A percentile compares a stretch with the other conserved stretches of the same genome.
Conservation (phyloP, 2,888 invertebrate species). For the Gasteruption jaculator region DNA sequence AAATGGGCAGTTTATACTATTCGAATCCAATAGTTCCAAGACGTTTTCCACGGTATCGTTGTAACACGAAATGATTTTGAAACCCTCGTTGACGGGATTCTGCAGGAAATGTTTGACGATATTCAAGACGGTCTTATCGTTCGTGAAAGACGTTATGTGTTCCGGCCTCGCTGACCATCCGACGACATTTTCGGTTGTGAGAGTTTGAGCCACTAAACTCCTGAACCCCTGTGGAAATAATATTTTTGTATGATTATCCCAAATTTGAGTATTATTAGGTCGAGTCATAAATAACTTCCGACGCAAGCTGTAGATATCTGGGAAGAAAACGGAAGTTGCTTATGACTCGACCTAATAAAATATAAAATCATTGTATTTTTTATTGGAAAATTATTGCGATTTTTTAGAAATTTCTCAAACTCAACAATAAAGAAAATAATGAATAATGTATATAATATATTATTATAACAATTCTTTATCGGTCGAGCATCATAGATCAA, state of each 20-base stretch:
- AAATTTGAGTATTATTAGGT: too few relatives aligned
- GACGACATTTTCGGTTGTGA: conserved; percentile 69
- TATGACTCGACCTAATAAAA: too few relatives aligned
- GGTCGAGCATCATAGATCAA: conserved; percentile 11
- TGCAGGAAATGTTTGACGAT: conserved; percentile 67
- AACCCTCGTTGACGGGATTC: conserved; percentile 28
- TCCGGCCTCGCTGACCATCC: conserved; percentile 66
- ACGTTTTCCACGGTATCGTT: conserved; percentile 19
- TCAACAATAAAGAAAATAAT: too few relatives aligned
- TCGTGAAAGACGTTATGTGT: conserved; percentile 71
- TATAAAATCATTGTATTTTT: background rate
- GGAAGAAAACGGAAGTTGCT: too few relatives aligned
- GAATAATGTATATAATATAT: too few relatives aligned
- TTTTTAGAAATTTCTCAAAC: too few relatives aligned
- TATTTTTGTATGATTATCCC: too few relatives aligned
- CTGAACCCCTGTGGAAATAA: conserved; percentile 64
- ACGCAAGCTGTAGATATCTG: too few relatives aligned
- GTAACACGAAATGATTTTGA: conserved; percentile 17
- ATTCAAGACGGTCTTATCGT: conserved; percentile 65
- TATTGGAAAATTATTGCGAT: too few relatives aligned
- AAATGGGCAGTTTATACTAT: conserved; percentile 15
- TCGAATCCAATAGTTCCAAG: too few relatives aligned
- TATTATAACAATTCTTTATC: too few relatives aligned
- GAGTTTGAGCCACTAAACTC: conserved; percentile 71
- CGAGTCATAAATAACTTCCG: too few relatives aligned